A percentile compares a stretch with the other conserved stretches of the same genome.
Conservation (phyloP, 2,888 invertebrate species). For the Spodoptera exigua region DNA sequence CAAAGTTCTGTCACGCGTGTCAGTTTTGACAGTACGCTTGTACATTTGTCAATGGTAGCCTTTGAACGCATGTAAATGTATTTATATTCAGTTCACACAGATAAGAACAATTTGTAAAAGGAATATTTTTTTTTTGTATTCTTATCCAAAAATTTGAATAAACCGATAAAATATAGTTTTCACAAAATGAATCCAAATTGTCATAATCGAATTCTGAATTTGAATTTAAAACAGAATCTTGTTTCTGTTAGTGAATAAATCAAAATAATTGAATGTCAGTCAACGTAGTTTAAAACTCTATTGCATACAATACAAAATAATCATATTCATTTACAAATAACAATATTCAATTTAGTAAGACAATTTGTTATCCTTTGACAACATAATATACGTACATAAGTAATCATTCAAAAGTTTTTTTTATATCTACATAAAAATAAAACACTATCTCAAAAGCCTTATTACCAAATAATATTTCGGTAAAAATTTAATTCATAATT, state of each 20-base stretch:
- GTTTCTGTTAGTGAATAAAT: constrained; percentile 31
- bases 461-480: not conserved
- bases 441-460: too few species aligned
- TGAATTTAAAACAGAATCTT: constrained; percentile 45
- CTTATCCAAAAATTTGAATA: too few species aligned
- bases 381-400: not conserved
- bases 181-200: constrained; percentile 6
- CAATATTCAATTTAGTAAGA: too few species aligned
- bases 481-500: constrained; percentile 1
- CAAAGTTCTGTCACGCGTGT: too few species aligned
- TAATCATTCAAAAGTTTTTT: not conserved
- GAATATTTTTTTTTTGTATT: too few species aligned
- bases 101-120: too few species aligned
- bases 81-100: too few species aligned
- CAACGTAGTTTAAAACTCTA: constrained; percentile 10
- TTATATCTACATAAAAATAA: not conserved
- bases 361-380: too few species aligned
- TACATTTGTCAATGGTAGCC: too few species aligned
- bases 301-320: constrained; percentile 9
- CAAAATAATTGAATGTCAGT: constrained; percentile 41
- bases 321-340: not conserved
- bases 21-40: too few species aligned
- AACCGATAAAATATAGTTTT: not conserved
- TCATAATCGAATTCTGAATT: constrained; percentile 41
- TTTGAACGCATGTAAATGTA: too few species aligned